Evolutionary conservation across 2,113 vertebrate genomes (phyloP), one percentile per base, ranked within the genome.

Genomic region (Steatornis caripensis): DNA sequence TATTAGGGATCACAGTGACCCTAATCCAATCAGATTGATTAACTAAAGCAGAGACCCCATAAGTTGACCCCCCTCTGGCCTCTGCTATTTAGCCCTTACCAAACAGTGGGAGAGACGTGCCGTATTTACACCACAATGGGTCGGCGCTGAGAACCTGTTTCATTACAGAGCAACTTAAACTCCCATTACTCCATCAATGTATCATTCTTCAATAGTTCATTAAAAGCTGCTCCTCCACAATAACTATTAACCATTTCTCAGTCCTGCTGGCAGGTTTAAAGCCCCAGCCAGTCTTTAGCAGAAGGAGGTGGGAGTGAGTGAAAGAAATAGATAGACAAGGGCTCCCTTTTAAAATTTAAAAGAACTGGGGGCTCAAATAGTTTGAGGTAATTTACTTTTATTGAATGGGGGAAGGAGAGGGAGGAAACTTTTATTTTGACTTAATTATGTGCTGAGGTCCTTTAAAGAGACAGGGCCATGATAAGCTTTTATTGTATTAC

Each of bases 1-100:
- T 99, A 99, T 99, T 99, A 99, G 98, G 98, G 98, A 98, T 98
- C 96, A 95, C 98, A 93, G 98, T 99, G 98, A 99, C 98, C 99
- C 98, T 99, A 99, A 99, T 99, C 99, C 99, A 99, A 99, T 99
- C 99, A 99, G 98, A 99, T 99, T 99, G 99, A 99, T 99, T 99
- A 99, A 98, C 98, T 98, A 96, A 98, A 99, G 98, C 96, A 12
- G 69, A 97, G 97, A 95, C 93, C 97, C 97, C 95, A 96, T 97
- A 97, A 97, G 96, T 97, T 98, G 97, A 98, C 98, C 96, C 94
- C 95, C 97, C 96, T 97, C 95, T 97, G 96, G 95, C 96, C 96
- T 79, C 95, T 93, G 91, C 96, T 98, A 98, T 98, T 98, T 98
- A 98, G 98, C 55, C 94, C 94, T 92, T 97, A 94, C 97, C 97